Evolutionary conservation across 2,888 invertebrate species (phyloP), one percentile per base, ranked within the genome.

Genomic region (Argyresthia goedartella): DNA sequence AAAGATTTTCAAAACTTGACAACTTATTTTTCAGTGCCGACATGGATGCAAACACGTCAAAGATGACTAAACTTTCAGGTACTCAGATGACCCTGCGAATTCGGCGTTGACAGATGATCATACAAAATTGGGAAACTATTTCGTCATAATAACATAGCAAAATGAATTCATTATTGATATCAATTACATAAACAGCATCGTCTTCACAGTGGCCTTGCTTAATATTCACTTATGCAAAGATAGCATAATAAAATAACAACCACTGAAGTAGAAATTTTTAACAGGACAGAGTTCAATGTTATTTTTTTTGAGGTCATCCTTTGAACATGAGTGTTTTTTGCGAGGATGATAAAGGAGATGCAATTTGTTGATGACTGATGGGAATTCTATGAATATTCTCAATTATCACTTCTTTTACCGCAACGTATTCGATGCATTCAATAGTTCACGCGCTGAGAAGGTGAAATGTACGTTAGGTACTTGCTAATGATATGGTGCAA

Each of bases 161-260:
- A 48, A 41, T 33, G 25, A 25, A 25, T 25, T 25, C 25, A 25
- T 25, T 25, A 41, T 49, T 49, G 4, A 49, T 49, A 49, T 25
- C n/a, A 49, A 42, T 49, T 25, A 49, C 42, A 49, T 49, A 49
- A 49, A 49, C 42, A 41, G n/a, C 62, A 60, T 62, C 62, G 60
- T 62, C 55, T 52, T 59, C 58, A 58, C 53, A 54, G 54, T 67
- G 75, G 61, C 71, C 71, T 63, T 73, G 73, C 72, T 73, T 59
- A 70, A 63, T 73, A 75, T 73, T 73, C 71, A 71, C 63, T 62
- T 72, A 75, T 74, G 67, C 68, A 64, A 62, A 73, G 66, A 67
- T 56, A 67, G 67, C 62, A 65, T 68, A 66, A 65, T 59, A 66
- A 33, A 43, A 14, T 46, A 36, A 51, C 4, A 45, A 13, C 16